These are phyloP conservation scores for Hyposmocoma kahamanoa DNA, from an alignment of 1,140 invertebrate species.

Conservation along the genomic window DNA sequence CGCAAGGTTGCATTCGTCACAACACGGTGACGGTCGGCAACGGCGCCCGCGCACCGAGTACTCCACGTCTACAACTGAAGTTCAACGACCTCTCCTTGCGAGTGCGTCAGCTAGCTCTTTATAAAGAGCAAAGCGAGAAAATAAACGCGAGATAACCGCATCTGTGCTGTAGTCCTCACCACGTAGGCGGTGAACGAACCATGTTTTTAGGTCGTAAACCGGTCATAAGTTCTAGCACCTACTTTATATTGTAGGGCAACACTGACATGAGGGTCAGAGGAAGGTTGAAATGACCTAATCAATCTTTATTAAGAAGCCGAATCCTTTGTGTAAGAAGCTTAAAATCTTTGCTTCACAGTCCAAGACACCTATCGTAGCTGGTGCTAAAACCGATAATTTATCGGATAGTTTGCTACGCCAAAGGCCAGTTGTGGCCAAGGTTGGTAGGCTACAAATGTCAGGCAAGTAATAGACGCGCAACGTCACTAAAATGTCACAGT, in stretches of 20 bases:
- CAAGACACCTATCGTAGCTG: not conserved
- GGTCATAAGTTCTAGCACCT: slow-evolving; percentile 31
- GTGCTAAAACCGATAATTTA: slow-evolving; percentile 34
- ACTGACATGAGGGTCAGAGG: slow-evolving; percentile 25
- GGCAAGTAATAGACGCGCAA: slow-evolving; percentile 42
- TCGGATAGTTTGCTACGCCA: slow-evolving; percentile 10
- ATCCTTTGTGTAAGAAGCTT: not conserved
- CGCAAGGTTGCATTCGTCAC: slow-evolving; percentile 38
- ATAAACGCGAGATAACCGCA: slow-evolving; percentile 61
- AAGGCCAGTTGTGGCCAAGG: slow-evolving; percentile 33
- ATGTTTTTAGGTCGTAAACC: slow-evolving; percentile 47
- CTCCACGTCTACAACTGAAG: slow-evolving; percentile 29
- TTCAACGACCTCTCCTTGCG: slow-evolving; percentile 44
- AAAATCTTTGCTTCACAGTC: not conserved
- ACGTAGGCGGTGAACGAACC: slow-evolving; percentile 49
- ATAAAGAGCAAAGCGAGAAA: slow-evolving; percentile 66
- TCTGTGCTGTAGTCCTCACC: slow-evolving; percentile 36
- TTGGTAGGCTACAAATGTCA: slow-evolving; percentile 43
- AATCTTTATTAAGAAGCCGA: slow-evolving; percentile 4
- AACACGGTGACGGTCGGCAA: slow-evolving; percentile 13
- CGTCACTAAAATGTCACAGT: slow-evolving; percentile 63
- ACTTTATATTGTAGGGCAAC: slow-evolving; percentile 30
- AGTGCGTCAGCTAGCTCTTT: slow-evolving; percentile 61
- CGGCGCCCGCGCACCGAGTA: slow-evolving; percentile 24
- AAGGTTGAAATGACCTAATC: slow-evolving; percentile 24